These are phyloP conservation scores for Archips crataeganus DNA, from an alignment of 2,888 invertebrate species.

Conservation along the genomic window DNA sequence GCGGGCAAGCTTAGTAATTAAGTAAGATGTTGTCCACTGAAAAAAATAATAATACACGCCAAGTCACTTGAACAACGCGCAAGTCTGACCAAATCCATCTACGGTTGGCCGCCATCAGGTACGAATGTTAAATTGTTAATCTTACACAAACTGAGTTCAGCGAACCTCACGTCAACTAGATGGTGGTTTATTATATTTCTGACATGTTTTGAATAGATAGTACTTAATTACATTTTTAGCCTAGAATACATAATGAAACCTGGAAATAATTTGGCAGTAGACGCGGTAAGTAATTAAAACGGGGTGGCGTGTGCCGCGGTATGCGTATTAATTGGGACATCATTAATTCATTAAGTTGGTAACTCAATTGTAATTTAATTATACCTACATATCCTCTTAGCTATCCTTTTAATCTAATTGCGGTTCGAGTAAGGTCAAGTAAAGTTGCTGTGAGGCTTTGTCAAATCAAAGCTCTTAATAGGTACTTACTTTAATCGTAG, in stretches of 20 bases:
- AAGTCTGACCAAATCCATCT: slow-evolving; percentile 60
- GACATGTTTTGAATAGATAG: slow-evolving; percentile 8
- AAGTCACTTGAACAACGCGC: slow-evolving; percentile 50
- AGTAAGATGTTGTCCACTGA: background rate
- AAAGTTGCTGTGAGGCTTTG: background rate
- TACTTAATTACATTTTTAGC: slow-evolving; percentile 18
- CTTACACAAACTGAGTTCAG: slow-evolving; percentile 73
- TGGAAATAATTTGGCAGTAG: slow-evolving; percentile 24
- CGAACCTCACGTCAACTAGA: slow-evolving; percentile 59
- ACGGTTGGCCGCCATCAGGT: slow-evolving; percentile 63
- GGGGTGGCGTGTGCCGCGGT: slow-evolving; percentile 4
- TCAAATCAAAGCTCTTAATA: background rate
- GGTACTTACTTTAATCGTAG: background rate
- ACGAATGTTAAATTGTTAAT: slow-evolving; percentile 72
- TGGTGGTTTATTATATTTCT: slow-evolving; percentile 41
- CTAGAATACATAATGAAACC: slow-evolving; percentile 22
- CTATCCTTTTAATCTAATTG: background rate
- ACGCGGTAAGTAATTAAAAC: slow-evolving; percentile 24
- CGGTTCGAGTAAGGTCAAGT: background rate
- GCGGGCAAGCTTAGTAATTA: background rate
- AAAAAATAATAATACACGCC: slow-evolving; percentile 12
- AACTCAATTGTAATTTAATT: slow-evolving; percentile 1
- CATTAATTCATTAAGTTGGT: slow-evolving; percentile 9
- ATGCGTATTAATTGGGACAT: slow-evolving; percentile 23
- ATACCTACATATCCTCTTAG: background rate